Base-by-base conservation (phyloP, 2,888 invertebrate species). In the Gymnocheta viridis region DNA sequence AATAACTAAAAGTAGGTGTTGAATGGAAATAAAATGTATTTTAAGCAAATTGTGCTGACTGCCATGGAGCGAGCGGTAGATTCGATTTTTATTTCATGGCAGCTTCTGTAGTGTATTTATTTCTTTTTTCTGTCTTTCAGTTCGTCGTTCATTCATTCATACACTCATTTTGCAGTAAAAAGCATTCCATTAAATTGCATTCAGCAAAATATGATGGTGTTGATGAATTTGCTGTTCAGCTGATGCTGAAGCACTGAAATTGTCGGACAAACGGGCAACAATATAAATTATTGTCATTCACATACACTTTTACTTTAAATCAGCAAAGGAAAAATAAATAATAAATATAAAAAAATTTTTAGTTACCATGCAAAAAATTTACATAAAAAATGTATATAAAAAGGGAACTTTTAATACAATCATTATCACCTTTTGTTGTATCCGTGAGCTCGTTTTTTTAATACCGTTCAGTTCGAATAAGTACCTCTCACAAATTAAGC, bases 241-340 rank as follows among this genome's bases (percentile, higher is more conserved):
- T 72, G 64, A 7, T 67, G 67, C 14, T 56, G 41, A 14, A 29
- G 41, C 2, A 54, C 19, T 81, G 54, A 12, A 35, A 38, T 12
- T 27, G 22, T 54, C 56, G 69, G 9, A 64, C 69, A 7, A 62
- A 44, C 58, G 77, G 72, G 62, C 81, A 69, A 77, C 47, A 66
- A 86, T 69, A 86, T 77, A 86, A 84, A 84, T 84, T 84, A 86
- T 82, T 77, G 80, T 84, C 84, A 80, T 73, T 70, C 56, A 54
- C 51, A 72, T 60, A 67, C 51, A 73, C 22, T 58, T 41, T 32
- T 32, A 19, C n/a, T 72, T n/a, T 3, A 29, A 22, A 69, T 35
- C 64, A 49, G 4, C 19, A 29, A 49, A 60, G 47, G 24, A n/a
- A 49, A 22, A 41, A 67, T 35, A 5, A 17, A 78, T 56, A 32